Conservation (phyloP, 2,888 invertebrate genomes). For the Onchidella celtica region DNA sequence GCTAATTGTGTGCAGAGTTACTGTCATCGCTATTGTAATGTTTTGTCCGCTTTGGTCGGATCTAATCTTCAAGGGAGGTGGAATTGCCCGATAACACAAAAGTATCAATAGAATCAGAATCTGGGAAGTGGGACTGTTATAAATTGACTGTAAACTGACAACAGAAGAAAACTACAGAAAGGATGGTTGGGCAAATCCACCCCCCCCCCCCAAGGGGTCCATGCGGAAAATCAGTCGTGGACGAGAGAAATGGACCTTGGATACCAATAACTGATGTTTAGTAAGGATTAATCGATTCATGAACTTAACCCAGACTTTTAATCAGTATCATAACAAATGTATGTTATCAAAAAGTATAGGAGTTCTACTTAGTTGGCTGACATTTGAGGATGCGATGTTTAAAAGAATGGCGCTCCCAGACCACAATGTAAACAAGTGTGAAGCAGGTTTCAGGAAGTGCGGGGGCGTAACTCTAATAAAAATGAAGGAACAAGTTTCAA, state of each 20-base stretch:
- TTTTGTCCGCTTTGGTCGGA: neutral
- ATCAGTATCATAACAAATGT: neutral
- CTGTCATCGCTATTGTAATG: neutral
- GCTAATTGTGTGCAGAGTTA: neutral
- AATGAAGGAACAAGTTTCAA: too few species aligned
- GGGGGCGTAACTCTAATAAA: too few species aligned
- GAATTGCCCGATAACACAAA: too few species aligned
- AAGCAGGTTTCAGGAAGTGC: neutral
- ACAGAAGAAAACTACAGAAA: neutral
- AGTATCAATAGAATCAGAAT: neutral
- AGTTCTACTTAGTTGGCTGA: neutral
- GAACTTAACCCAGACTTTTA: neutral
- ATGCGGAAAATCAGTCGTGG: neutral
- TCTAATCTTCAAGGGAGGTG: too few species aligned
- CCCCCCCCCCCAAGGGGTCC: neutral
- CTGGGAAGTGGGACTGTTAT: neutral
- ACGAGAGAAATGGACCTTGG: neutral
- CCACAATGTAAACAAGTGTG: too few species aligned
- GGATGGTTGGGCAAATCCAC: neutral
- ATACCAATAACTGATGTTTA: neutral
- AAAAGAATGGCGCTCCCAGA: too few species aligned
- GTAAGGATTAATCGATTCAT: neutral
- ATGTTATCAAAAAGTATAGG: neutral
- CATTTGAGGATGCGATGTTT: too few species aligned
- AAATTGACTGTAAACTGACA: neutral